phyloP scores from a whole-genome alignment of 2,888 invertebrate species.

The Malthinus flaveolus region DNA sequence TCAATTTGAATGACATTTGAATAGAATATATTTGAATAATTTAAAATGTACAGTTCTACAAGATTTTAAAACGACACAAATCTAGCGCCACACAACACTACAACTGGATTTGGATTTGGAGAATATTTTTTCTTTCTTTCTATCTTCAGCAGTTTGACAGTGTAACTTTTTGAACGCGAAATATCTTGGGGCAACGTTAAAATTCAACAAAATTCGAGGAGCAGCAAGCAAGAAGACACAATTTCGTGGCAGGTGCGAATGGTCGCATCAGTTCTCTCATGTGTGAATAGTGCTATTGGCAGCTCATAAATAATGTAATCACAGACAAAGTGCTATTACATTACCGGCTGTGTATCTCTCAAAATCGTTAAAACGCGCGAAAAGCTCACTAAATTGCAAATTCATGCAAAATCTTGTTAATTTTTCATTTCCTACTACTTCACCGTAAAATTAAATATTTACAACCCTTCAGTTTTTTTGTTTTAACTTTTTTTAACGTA shows the following conservation, averaged over 20 bases:
- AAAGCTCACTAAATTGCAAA: slow-evolving; percentile 35
- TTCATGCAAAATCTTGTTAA: slow-evolving; percentile 38
- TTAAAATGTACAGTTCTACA: not conserved
- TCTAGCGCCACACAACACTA: not conserved
- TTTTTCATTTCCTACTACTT: slow-evolving; percentile 39
- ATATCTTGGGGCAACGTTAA: slow-evolving; percentile 20
- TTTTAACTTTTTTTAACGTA: slow-evolving; percentile 3
- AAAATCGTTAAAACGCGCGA: slow-evolving; percentile 32
- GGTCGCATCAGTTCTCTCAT: slow-evolving; percentile 46
- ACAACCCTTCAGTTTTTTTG: slow-evolving; percentile 17
- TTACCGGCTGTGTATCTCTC: slow-evolving; percentile 37
- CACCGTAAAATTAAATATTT: slow-evolving; percentile 29
- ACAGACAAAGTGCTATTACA: slow-evolving; percentile 50
- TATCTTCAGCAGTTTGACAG: not conserved
- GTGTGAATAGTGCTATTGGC: slow-evolving; percentile 48
- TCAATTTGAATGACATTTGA: not conserved
- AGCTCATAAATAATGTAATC: slow-evolving; percentile 52
- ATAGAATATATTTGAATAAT: slow-evolving; percentile 5
- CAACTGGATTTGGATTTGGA: not conserved
- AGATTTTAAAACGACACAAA: not conserved
- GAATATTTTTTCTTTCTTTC: too few species aligned
- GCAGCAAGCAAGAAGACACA: slow-evolving; percentile 15
- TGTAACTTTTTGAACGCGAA: slow-evolving; percentile 15
- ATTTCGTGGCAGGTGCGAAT: slow-evolving; percentile 44
- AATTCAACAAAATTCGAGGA: slow-evolving; percentile 17